These are phyloP conservation scores for Drosophila mercatorum DNA, from an alignment of 2,888 invertebrate genomes.

Conservation along the genomic window DNA sequence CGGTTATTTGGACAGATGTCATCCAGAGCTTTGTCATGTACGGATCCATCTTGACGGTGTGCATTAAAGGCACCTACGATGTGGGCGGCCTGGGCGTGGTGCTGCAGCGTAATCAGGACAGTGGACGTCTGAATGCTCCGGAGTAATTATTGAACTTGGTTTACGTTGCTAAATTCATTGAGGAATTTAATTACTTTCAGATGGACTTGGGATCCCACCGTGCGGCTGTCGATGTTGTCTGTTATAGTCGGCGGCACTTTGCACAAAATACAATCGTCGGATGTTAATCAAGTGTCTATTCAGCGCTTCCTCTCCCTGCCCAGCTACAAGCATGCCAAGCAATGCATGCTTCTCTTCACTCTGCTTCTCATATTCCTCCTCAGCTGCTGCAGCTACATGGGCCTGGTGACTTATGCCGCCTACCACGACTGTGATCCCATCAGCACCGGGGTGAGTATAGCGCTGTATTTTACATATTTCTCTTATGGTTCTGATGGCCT, in stretches of 20 bases:
- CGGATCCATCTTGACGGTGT: slow-evolving; percentile 89
- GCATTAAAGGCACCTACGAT: slow-evolving; percentile 90
- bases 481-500: not conserved
- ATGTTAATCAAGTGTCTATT: slow-evolving; percentile 93
- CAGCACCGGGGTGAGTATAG: slow-evolving; percentile 88
- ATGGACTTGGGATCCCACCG: slow-evolving; percentile 91
- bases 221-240: slow-evolving; percentile 91
- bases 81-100: slow-evolving; percentile 89
- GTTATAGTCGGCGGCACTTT: slow-evolving; percentile 90
- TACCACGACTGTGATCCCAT: slow-evolving; percentile 92
- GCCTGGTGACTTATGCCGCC: slow-evolving; percentile 90
- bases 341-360: slow-evolving; percentile 88
- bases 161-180: not conserved
- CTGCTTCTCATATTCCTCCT: slow-evolving; percentile 87
- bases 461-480: not conserved
- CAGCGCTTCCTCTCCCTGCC: slow-evolving; percentile 93
- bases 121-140: slow-evolving; percentile 89
- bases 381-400: slow-evolving; percentile 89
- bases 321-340: slow-evolving; percentile 88
- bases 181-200: slow-evolving; percentile 85
- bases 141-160: slow-evolving; percentile 85
- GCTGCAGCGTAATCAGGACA: slow-evolving; percentile 88
- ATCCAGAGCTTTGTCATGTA: slow-evolving; percentile 92
- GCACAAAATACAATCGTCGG: slow-evolving; percentile 91
- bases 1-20: slow-evolving; percentile 93